Evolutionary conservation across 2,113 vertebrate genomes (phyloP), one percentile per base, ranked within the genome.

Genomic region (Colaptes auratus): DNA sequence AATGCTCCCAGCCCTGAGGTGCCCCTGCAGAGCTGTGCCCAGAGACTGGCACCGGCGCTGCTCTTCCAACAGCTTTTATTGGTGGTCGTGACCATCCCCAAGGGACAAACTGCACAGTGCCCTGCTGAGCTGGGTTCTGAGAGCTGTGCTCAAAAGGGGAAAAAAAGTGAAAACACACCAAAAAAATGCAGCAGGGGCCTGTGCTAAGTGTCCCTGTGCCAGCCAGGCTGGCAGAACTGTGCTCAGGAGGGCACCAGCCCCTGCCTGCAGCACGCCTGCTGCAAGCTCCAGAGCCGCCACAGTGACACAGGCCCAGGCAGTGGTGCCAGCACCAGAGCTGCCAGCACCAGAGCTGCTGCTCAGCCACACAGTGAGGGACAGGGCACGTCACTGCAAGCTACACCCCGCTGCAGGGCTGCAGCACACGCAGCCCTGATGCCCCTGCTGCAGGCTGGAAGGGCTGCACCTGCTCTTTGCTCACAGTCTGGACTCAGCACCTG

Each of bases 61-160:
- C 67, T 90, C 46, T 67, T 85, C 48, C 42, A 82, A 66, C 7
- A 23, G 71, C 65, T 85, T 96, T 96, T 96, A 96, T 96, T 96
- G 70, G 75, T 70, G 60, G 39, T 42, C 89, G 60, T 76, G 52
- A 55, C 61, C 63, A 46, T 58, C 55, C 23, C 82, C 36, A 42
- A 82, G 44, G n/a, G 4, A 71, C n/a, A 21, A 10, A 35, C 14
- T 66, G 91, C 82, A 73, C 78, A 82, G 55, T 79, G 75, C 36
- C 48, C 50, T 39, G 65, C 69, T 82, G 35, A 61, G 59, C 15
- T 9, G 11, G 56, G 28, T 25, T 61, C 52, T 0, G 2, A 35
- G 6, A 28, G n/a, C 30, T 79, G 66, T 35, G 36, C 60, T 44
- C 64, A 70, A 69, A 88, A 14, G 23, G 13, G 28, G 1, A 12